These are phyloP conservation scores for Exaiptasia diaphana DNA, from an alignment of 64 coral and sea anemone genomes.

Conservation along the genomic window DNA sequence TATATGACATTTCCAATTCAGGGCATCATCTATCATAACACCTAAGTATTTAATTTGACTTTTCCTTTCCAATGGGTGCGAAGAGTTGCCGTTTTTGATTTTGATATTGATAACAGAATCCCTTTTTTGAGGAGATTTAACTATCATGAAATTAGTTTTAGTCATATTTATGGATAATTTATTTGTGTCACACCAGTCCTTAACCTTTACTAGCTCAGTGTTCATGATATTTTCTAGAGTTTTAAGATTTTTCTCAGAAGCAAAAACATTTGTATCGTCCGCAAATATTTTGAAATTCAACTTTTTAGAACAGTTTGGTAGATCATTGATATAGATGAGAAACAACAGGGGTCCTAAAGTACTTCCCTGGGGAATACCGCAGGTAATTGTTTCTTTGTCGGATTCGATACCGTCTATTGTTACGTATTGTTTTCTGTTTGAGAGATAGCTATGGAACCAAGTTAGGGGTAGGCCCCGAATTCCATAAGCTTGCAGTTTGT, in stretches of 20 bases:
- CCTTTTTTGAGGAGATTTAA: too few relatives aligned
- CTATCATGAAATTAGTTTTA: too few relatives aligned
- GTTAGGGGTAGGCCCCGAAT: too few relatives aligned
- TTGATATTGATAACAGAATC: too few relatives aligned
- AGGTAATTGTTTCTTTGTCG: background rate
- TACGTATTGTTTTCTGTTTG: background rate
- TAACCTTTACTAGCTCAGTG: too few relatives aligned
- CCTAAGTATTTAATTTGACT: constrained; percentile 42
- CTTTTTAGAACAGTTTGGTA: background rate
- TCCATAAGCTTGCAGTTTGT: too few relatives aligned
- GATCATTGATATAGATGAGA: constrained; percentile 10
- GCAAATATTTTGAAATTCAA: constrained; percentile 4
- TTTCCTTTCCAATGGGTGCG: too few relatives aligned
- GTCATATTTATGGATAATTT: too few relatives aligned
- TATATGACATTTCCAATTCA: constrained; percentile 33
- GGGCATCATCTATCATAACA: constrained; percentile 23
- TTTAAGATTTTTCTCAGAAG: too few relatives aligned
- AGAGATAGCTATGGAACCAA: constrained; percentile 4
- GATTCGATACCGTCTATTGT: background rate
- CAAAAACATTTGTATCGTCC: constrained; percentile 36
- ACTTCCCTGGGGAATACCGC: background rate
- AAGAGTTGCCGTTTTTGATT: too few relatives aligned
- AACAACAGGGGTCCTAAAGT: background rate
- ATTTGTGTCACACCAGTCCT: too few relatives aligned
- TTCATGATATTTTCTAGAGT: too few relatives aligned